Evolutionary conservation across 2,113 vertebrate species (phyloP).

Genomic region (Silurus asotus): DNA sequence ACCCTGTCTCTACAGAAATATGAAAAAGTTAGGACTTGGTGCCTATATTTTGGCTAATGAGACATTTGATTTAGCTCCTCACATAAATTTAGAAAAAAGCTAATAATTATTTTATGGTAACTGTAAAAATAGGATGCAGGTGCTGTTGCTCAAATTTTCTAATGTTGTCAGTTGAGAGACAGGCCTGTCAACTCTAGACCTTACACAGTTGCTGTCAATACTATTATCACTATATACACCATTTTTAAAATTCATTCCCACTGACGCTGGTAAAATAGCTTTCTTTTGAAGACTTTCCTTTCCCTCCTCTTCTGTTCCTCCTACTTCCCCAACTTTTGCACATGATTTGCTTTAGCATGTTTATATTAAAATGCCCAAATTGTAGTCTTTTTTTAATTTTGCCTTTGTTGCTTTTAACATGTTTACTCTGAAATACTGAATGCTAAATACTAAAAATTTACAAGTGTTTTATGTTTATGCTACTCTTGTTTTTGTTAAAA

Average conservation of each 20-base stretch:
- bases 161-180: not conserved
- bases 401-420: not conserved
- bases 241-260: not conserved
- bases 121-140: not conserved
- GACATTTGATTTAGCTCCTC: not conserved
- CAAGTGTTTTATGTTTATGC: not conserved
- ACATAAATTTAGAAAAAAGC: not conserved
- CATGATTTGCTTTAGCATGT: not conserved
- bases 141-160: not conserved
- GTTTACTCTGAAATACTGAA: not conserved
- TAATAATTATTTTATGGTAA: not conserved
- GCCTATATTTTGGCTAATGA: not conserved
- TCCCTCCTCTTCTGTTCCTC: not conserved
- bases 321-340: not conserved
- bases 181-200: not conserved
- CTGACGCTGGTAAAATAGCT: not conserved
- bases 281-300: not conserved
- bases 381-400: not conserved
- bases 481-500: not conserved
- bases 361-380: not conserved
- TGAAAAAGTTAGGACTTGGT: no score
- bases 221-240: not conserved
- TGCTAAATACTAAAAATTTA: not conserved
- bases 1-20: not conserved
- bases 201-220: not conserved